phyloP scores from a whole-genome alignment of 2,797 vertebrate species.

The Epinephelus coioides region DNA sequence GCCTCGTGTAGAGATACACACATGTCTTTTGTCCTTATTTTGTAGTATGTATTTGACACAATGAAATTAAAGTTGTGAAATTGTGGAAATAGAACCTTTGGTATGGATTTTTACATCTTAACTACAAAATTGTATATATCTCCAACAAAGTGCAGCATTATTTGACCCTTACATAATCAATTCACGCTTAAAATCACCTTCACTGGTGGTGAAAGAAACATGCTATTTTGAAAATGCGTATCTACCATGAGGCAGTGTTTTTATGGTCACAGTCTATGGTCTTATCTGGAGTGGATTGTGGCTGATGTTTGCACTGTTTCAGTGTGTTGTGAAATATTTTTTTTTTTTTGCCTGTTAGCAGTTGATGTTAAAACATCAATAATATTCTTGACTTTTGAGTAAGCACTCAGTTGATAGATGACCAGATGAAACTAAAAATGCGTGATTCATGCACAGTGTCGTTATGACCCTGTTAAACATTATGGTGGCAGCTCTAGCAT shows the following conservation, averaged over 20 bases:
- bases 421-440: background rate
- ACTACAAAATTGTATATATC: background rate
- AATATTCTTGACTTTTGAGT: background rate
- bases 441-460: background rate
- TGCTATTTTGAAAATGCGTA: background rate
- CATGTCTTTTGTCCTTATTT: background rate
- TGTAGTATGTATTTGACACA: background rate
- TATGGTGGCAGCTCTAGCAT: background rate
- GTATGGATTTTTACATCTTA: background rate
- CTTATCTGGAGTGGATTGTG: slow-evolving; percentile 36
- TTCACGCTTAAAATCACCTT: background rate
- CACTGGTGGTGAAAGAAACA: background rate
- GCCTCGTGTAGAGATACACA: background rate
- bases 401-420: background rate
- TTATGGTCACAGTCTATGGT: slow-evolving; percentile 12
- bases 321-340: slow-evolving; percentile 13
- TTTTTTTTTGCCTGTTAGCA: background rate
- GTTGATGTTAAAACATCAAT: background rate
- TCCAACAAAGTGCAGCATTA: slow-evolving; percentile 1
- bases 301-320: slow-evolving; percentile 24
- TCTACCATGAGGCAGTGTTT: background rate
- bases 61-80: background rate
- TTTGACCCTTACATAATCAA: slow-evolving; percentile 1
- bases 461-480: background rate
- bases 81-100: background rate